Conservation (phyloP, 2,113 vertebrate species). For the Pteruthius melanotis region DNA sequence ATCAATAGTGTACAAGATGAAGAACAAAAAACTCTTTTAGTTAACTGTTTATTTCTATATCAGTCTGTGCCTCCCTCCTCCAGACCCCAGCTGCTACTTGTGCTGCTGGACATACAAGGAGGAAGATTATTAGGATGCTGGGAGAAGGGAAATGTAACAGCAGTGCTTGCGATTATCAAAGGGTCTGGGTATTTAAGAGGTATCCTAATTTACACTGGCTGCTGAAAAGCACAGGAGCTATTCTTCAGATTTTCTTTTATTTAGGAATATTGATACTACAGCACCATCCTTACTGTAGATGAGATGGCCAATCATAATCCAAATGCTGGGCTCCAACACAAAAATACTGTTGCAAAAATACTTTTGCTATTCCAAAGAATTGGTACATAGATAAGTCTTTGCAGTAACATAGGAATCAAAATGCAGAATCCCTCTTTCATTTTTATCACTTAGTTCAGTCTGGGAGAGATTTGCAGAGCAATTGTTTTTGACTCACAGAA, state of each 20-base stretch:
- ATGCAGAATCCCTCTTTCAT: background rate
- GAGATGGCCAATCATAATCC: background rate
- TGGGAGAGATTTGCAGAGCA: background rate
- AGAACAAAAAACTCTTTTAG: background rate
- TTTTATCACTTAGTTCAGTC: background rate
- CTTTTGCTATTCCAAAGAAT: background rate
- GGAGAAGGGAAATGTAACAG: background rate
- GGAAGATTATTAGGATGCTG: background rate
- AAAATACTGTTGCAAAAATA: background rate
- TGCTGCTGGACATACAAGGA: background rate
- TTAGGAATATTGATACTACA: background rate
- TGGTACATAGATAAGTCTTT: background rate
- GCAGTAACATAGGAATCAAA: background rate
- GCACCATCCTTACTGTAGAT: background rate
- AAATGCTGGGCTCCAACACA: background rate
- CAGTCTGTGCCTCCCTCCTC: fast-evolving
- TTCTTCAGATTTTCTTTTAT: background rate
- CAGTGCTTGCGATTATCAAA: background rate
- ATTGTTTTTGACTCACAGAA: background rate
- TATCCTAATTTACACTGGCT: background rate
- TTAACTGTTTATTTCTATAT: background rate
- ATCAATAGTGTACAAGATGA: background rate
- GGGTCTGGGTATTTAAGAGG: background rate
- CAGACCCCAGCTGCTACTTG: background rate
- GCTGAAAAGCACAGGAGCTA: background rate